Base-by-base conservation (phyloP, 1,140 invertebrate genomes). In the Catajapyx aquilonaris region DNA sequence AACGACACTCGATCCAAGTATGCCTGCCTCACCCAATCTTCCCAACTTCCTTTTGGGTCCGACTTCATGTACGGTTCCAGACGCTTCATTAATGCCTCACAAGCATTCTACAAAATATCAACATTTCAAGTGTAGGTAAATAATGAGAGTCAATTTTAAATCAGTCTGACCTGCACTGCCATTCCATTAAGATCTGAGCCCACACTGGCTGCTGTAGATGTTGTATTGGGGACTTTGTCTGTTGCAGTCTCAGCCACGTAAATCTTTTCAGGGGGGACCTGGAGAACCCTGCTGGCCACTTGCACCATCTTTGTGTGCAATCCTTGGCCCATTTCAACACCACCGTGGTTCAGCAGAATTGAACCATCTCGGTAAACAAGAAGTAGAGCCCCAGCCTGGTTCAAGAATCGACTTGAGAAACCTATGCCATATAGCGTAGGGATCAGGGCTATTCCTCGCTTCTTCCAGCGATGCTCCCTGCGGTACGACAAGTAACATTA, bases 311-410 rank as follows among this genome's bases (percentile, higher is more conserved):
- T 95, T 1, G 85, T 95, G 49, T 94, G 81, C 0, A 95, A 57
- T 2, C 90, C 91, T 61, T 95, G 90, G 0, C 91, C 91, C 78
- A 95, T 95, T 65, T 96, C 90, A 13, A 77, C 77, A 15, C 88
- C 90, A 31, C 81, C 84, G 53, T 94, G 87, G 19, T 71, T 73
- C n/a, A 96, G 48, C 2, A 95, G 61, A 4, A 95, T 81, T 0
- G 87, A 88, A 1, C 91, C 91, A 61, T 96, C 91, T 0, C 57
- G 64, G 50, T 95, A 95, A 16, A 95, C 65, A 16, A 85, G 68
- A n/a, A 95, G 64, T 15, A 95, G 59, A 3, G 87, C 83, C 21
- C 83, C 88, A 15, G 68, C 72, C 62, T 95, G 88, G 56, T 95
- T 94, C 30, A 95, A 53, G 45, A 79, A 71, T 36, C 68, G 57